phyloP scores from a whole-genome alignment of 2,888 invertebrate species.

The Bruchidius siliquastri region DNA sequence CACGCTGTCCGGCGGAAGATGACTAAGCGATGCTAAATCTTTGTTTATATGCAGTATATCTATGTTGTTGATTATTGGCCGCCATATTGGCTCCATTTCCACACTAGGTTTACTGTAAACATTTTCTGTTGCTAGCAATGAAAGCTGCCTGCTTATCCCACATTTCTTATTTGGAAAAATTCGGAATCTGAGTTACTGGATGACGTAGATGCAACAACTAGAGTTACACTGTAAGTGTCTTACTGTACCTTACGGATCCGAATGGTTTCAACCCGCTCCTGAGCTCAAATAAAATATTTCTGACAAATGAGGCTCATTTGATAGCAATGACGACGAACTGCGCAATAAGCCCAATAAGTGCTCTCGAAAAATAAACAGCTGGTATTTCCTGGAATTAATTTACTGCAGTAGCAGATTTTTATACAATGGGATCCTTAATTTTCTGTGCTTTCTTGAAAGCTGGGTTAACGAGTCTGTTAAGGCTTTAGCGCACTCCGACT shows the following conservation, averaged over 20 bases:
- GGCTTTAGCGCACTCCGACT: background rate
- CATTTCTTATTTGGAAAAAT: no score
- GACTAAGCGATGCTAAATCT: no score
- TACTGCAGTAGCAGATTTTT: background rate
- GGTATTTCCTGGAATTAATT: background rate
- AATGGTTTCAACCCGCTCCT: background rate
- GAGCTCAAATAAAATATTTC: background rate
- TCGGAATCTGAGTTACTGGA: no score
- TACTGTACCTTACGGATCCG: background rate
- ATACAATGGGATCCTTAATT: background rate
- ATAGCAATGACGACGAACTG: background rate
- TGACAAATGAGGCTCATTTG: background rate
- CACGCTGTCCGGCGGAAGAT: no score
- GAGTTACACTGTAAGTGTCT: no score
- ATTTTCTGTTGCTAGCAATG: no score
- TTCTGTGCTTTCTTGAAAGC: background rate
- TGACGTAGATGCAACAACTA: no score
- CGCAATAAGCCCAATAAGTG: background rate
- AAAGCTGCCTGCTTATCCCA: no score
- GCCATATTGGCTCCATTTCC: no score
- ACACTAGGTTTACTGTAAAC: no score
- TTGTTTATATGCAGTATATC: no score
- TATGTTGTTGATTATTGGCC: no score
- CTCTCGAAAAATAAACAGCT: background rate
- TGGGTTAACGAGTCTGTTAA: background rate